These are phyloP conservation scores for Schizopygopsis pylzovi DNA, from an alignment of 2,797 vertebrate genomes.

Conservation along the genomic window DNA sequence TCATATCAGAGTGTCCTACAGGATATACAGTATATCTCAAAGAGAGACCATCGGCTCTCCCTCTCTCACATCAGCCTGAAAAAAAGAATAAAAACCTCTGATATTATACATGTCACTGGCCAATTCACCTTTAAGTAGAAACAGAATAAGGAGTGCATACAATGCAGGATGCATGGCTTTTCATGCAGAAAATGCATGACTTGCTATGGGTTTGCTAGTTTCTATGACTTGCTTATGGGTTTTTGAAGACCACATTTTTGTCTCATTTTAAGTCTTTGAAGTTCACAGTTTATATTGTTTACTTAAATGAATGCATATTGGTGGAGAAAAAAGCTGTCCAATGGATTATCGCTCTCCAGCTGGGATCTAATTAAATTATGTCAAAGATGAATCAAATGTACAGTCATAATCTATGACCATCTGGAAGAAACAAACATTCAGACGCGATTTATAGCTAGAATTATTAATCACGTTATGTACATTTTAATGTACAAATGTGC, in stretches of 20 bases:
- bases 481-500: not conserved
- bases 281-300: not conserved
- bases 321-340: not conserved
- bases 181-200: too few species aligned
- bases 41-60: not conserved
- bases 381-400: not conserved
- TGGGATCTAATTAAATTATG: not conserved
- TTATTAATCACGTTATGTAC: not conserved
- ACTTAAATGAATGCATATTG: not conserved
- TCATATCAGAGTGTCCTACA: not conserved
- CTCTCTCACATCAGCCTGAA: not conserved
- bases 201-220: too few species aligned
- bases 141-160: not conserved
- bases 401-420: not conserved
- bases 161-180: not conserved
- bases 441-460: not conserved
- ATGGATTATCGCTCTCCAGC: not conserved
- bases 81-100: not conserved
- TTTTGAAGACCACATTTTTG: conserved; percentile 6
- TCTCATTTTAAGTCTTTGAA: not conserved
- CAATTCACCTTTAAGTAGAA: not conserved
- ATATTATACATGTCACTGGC: not conserved
- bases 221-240: not conserved
- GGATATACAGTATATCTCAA: not conserved
- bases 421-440: conserved; percentile 1